Percentiles rank a stretch among this genome's conserved stretches.
These are phyloP conservation scores for Morus bassanus DNA, from an alignment of 2,797 vertebrate genomes.

Conservation along the genomic window DNA sequence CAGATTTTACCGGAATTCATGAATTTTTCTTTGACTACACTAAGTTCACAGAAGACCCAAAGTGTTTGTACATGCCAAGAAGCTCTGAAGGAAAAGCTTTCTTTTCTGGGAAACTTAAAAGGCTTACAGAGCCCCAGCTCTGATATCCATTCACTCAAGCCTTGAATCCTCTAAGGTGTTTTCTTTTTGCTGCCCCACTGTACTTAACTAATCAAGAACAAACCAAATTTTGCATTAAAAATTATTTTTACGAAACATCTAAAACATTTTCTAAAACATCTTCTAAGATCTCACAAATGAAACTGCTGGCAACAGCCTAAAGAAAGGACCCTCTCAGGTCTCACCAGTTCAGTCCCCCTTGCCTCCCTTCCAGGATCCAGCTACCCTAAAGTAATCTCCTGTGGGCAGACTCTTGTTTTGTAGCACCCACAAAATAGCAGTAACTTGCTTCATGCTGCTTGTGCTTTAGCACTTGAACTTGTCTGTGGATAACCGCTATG, in stretches of 20 bases:
- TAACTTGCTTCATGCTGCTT: neutral
- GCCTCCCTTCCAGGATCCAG: neutral
- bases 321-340: neutral
- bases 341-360: neutral
- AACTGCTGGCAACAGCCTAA: neutral
- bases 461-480: neutral
- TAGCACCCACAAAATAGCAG: neutral
- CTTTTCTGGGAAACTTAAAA: neutral
- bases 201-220: neutral
- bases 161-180: neutral
- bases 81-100: neutral
- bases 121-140: neutral
- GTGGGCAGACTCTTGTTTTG: neutral
- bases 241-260: neutral
- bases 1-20: neutral
- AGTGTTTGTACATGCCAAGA: neutral
- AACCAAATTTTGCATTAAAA: neutral
- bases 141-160: neutral
- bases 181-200: neutral
- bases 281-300: neutral
- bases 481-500: fast-evolving
- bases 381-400: neutral
- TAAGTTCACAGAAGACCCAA: neutral
- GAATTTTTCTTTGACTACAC: neutral
- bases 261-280: neutral